Evolutionary conservation across 2,797 vertebrate genomes (phyloP).

Genomic region (Dallia pectoralis): DNA sequence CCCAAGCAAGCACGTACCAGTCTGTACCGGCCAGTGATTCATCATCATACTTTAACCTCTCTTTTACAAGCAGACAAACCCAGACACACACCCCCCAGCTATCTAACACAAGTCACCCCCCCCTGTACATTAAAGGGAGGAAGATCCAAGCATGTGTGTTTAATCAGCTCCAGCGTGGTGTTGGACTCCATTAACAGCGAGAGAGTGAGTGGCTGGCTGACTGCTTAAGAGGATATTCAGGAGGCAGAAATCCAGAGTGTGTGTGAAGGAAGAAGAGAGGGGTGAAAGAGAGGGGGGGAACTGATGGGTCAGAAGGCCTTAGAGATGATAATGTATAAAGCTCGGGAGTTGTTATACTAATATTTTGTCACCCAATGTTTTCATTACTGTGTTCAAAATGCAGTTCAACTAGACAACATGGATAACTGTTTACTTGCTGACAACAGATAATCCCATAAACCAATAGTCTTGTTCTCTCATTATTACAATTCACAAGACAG

Average conservation of each 20-base stretch:
- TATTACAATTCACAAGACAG: too few relatives aligned
- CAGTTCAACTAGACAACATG: too few relatives aligned
- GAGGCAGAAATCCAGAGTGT: slow-evolving; percentile 26
- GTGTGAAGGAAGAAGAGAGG: slow-evolving; percentile 29
- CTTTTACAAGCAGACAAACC: background rate
- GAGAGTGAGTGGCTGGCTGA: slow-evolving; percentile 24
- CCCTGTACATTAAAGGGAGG: background rate
- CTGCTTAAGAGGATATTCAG: slow-evolving; percentile 4
- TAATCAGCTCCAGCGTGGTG: slow-evolving; percentile 24
- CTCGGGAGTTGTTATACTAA: too few relatives aligned
- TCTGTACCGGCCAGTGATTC: background rate
- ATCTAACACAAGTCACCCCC: background rate
- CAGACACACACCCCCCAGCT: background rate
- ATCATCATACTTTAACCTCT: background rate
- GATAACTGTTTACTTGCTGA: too few relatives aligned
- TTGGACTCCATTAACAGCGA: slow-evolving; percentile 47
- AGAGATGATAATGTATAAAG: background rate
- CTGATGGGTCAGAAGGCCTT: background rate
- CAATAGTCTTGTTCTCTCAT: too few relatives aligned
- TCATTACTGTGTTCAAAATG: too few relatives aligned
- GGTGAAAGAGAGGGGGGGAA: slow-evolving; percentile 9
- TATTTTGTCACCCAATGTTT: too few relatives aligned
- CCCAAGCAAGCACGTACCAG: background rate
- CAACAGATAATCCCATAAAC: too few relatives aligned
- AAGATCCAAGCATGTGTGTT: too few relatives aligned